Evolutionary conservation across 1,140 invertebrate genomes (phyloP).

Genomic region (Pseudomyrmex sp.): DNA sequence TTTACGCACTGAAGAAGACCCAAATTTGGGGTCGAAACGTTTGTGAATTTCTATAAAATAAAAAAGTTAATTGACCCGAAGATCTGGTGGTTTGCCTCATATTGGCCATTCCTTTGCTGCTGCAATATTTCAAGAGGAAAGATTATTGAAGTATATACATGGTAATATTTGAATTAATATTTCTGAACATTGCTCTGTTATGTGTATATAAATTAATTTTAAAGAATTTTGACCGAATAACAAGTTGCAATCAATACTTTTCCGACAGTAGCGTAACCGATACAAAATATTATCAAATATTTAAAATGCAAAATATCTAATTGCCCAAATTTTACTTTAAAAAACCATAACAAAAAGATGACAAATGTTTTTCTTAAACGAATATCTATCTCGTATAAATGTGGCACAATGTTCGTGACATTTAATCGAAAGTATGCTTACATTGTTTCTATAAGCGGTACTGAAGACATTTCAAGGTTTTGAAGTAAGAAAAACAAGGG

Average conservation of each 20-base stretch:
- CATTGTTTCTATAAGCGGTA: neutral
- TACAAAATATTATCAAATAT: neutral
- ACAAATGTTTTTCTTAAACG: neutral
- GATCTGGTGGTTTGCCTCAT: too few relatives aligned
- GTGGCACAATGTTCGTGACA: neutral
- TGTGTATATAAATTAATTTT: neutral
- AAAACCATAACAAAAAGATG: neutral
- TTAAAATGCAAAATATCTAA: neutral
- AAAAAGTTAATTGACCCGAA: too few relatives aligned
- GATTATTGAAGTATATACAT: too few relatives aligned
- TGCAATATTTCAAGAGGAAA: too few relatives aligned
- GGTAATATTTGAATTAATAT: too few relatives aligned
- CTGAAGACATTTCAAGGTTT: conserved; percentile 28
- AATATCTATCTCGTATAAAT: conserved; percentile 5
- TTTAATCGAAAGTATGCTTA: neutral
- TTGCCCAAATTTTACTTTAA: neutral
- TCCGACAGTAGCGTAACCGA: neutral
- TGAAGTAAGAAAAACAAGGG: conserved; percentile 60
- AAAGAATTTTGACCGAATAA: neutral
- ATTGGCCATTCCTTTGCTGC: too few relatives aligned
- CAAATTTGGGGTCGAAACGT: too few relatives aligned
- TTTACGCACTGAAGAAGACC: too few relatives aligned
- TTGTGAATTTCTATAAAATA: too few relatives aligned
- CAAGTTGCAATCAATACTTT: neutral
- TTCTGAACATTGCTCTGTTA: neutral